These are phyloP conservation scores for Neoitamus cyanurus DNA, from an alignment of 2,888 invertebrate genomes.

Conservation along the genomic window DNA sequence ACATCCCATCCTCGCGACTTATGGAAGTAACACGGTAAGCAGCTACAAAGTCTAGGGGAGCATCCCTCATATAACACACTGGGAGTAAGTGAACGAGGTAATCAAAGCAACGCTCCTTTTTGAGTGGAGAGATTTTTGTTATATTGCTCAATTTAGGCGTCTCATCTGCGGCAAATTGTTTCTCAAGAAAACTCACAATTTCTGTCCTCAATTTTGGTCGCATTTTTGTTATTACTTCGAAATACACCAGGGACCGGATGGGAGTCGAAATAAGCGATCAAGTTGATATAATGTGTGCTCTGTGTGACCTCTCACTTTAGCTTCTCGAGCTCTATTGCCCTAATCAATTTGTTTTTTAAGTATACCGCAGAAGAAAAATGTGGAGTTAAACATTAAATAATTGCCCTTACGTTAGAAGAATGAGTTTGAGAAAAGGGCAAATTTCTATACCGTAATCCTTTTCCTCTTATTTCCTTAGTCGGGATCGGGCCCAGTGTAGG, in stretches of 20 bases:
- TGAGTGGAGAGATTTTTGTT: neutral
- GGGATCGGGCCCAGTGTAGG: too few species aligned
- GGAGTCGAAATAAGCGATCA: neutral
- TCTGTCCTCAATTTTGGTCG: constrained; percentile 6
- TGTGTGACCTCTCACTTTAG: neutral
- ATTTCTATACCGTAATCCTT: too few species aligned
- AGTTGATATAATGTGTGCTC: neutral
- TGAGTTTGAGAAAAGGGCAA: too few species aligned
- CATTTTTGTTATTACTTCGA: constrained; percentile 14
- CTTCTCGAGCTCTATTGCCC: neutral
- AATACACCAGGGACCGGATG: neutral
- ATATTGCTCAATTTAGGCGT: constrained; percentile 29
- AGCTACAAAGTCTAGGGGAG: neutral
- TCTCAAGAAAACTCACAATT: constrained; percentile 18
- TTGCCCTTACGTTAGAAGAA: too few species aligned
- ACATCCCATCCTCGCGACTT: constrained; percentile 4
- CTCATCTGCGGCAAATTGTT: constrained; percentile 39
- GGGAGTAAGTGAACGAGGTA: constrained; percentile 33
- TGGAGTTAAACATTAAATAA: too few species aligned
- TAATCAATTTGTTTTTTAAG: neutral
- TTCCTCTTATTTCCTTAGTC: too few species aligned
- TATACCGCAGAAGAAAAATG: too few species aligned
- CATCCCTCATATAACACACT: neutral
- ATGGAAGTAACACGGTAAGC: neutral
- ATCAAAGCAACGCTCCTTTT: constrained; percentile 27